Conservation (phyloP, 2,797 vertebrate genomes). For the Chloroceryle amazona region DNA sequence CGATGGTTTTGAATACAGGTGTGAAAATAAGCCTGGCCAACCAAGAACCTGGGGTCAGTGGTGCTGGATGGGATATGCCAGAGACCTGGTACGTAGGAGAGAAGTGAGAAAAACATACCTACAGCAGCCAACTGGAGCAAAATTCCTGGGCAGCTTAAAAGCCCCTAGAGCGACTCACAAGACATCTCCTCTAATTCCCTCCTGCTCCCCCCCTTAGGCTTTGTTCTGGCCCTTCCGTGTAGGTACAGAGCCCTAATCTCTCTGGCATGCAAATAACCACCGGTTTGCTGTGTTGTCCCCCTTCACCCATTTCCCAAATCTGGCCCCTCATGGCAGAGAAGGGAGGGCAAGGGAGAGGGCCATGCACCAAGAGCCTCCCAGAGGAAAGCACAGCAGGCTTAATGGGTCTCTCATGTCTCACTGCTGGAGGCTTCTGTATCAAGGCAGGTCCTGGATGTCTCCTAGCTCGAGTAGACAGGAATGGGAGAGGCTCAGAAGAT, state of each 20-base stretch:
- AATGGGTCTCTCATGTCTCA: not conserved
- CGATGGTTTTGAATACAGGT: not conserved
- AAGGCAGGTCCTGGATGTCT: not conserved
- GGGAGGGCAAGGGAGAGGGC: not conserved
- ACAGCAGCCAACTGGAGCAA: conserved; percentile 10
- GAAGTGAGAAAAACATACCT: conserved; percentile 30
- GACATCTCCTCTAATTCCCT: conserved; percentile 31
- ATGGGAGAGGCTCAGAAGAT: not conserved
- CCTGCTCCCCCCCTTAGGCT: conserved; percentile 2
- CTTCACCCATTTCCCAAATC: conserved; percentile 30
- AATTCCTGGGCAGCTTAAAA: conserved; percentile 75
- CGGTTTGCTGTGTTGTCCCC: not conserved
- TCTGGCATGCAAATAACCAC: conserved; percentile 51
- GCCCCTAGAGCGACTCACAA: conserved; percentile 13
- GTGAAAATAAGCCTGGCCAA: not conserved
- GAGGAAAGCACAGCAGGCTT: not conserved
- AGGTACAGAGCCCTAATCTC: conserved; percentile 58
- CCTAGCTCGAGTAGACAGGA: not conserved
- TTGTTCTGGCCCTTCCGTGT: not conserved
- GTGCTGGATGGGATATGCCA: not conserved
- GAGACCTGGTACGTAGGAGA: not conserved
- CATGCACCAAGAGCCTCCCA: not conserved
- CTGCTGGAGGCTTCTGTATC: not conserved
- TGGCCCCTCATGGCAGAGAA: accelerated
- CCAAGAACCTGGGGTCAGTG: not conserved